Evolutionary conservation across 2,113 vertebrate species (phyloP).

Genomic region (Eptatretus burgeri): DNA sequence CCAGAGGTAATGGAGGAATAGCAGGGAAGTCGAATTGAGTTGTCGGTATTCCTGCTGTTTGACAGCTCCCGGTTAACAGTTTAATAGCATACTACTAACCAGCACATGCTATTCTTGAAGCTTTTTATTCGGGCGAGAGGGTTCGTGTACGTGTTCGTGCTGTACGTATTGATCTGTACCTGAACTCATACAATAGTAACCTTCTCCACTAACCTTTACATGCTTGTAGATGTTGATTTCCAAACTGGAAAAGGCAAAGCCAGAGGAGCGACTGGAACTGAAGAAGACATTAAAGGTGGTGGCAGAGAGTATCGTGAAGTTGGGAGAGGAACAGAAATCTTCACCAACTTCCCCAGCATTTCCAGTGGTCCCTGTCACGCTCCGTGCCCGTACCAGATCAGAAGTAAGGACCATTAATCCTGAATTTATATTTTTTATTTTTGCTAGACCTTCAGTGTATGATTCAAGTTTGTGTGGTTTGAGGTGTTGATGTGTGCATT

Average conservation of each 20-base stretch:
- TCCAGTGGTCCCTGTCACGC: background rate
- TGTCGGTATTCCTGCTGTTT: constrained; percentile 5
- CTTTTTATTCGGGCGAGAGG: too few species aligned
- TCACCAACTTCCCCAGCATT: constrained; percentile 14
- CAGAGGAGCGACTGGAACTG: constrained; percentile 70
- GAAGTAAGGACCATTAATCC: background rate
- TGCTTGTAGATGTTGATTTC: constrained; percentile 49
- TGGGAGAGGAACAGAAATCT: constrained; percentile 72
- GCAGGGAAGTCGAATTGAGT: too few species aligned
- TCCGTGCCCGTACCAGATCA: background rate
- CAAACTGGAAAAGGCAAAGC: constrained; percentile 78
- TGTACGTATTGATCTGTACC: too few species aligned
- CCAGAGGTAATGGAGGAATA: too few species aligned
- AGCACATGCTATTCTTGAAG: too few species aligned
- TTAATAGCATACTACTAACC: background rate
- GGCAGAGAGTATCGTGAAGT: constrained; percentile 68
- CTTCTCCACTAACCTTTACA: too few species aligned
- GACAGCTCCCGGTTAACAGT: background rate
- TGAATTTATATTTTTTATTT: too few species aligned
- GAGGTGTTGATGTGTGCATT: too few species aligned
- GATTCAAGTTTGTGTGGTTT: too few species aligned
- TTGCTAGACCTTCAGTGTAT: too few species aligned
- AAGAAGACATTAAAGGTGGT: constrained; percentile 56
- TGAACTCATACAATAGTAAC: too few species aligned
- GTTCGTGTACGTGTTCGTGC: too few species aligned